phyloP scores from a whole-genome alignment of 2,888 invertebrate genomes.

The Drosophila mimetica region DNA sequence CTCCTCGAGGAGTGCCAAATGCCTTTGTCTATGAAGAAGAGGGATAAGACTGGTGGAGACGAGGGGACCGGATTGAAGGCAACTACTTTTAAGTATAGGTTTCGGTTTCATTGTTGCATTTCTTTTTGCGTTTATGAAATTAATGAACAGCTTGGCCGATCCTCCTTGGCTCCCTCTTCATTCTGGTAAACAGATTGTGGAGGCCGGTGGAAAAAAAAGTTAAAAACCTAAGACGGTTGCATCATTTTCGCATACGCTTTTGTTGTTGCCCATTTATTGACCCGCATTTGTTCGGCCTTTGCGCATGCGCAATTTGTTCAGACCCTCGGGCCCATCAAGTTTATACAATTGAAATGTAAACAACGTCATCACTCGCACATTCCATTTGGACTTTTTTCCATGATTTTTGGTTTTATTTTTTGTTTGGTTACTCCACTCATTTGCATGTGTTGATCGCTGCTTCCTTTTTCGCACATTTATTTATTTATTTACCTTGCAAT shows the following conservation, averaged over 20 bases:
- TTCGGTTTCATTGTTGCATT: constrained; percentile 80
- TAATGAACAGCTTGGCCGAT: constrained; percentile 67
- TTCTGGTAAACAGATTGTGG: constrained; percentile 27
- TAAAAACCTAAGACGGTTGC: constrained; percentile 52
- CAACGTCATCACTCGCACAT: constrained; percentile 39
- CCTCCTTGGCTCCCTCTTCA: constrained; percentile 27
- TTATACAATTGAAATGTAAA: constrained; percentile 78
- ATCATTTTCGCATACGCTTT: constrained; percentile 53
- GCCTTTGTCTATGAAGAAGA: constrained; percentile 41
- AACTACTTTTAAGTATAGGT: constrained; percentile 79
- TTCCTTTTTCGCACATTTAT: constrained; percentile 44
- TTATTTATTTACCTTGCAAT: constrained; percentile 65
- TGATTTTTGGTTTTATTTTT: constrained; percentile 5
- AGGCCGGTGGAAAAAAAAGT: constrained; percentile 23
- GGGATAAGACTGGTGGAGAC: constrained; percentile 18
- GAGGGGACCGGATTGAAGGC: constrained; percentile 37
- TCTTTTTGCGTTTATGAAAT: constrained; percentile 78
- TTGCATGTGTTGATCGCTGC: constrained; percentile 51
- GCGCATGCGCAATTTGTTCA: constrained; percentile 59
- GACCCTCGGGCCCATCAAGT: constrained; percentile 65
- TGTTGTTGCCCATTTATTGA: constrained; percentile 68
- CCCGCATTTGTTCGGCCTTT: constrained; percentile 65
- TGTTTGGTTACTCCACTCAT: constrained; percentile 38
- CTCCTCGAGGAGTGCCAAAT: constrained; percentile 55
- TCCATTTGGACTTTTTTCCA: constrained; percentile 2